phyloP scores from a whole-genome alignment of 2,888 invertebrate species.

The Epirrhoe alternata region DNA sequence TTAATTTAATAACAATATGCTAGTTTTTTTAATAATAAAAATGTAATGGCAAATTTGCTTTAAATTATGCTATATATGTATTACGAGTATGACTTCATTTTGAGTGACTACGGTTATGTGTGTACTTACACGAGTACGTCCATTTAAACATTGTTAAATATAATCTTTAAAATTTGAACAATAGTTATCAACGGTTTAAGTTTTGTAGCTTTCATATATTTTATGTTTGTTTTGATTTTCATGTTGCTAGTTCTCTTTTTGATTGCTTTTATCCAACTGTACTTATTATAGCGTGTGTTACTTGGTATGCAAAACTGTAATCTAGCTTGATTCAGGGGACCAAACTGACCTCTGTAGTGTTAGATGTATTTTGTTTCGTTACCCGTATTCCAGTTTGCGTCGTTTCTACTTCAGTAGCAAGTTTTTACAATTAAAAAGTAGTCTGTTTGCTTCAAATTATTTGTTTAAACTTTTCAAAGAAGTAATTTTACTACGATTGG shows the following conservation, averaged over 20 bases:
- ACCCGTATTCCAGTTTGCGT: not conserved
- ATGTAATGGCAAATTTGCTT: not conserved
- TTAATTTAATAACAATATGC: constrained; percentile 10
- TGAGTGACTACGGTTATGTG: constrained; percentile 52
- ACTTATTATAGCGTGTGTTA: constrained; percentile 26
- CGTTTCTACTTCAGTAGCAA: not conserved
- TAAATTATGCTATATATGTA: not conserved
- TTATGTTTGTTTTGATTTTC: constrained; percentile 52
- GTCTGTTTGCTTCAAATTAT: not conserved
- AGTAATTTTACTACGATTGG: not conserved
- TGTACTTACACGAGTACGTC: constrained; percentile 77
- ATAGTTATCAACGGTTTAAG: constrained; percentile 44
- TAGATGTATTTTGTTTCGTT: constrained; percentile 1
- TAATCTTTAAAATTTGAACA: constrained; percentile 27
- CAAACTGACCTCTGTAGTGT: constrained; percentile 57
- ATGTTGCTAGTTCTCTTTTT: constrained; percentile 51
- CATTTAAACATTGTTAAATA: constrained; percentile 51
- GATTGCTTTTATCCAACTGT: constrained; percentile 22
- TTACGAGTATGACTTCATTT: constrained; percentile 43
- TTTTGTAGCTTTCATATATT: constrained; percentile 52
- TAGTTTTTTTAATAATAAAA: not conserved
- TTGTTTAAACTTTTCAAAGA: not conserved
- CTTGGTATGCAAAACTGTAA: constrained; percentile 31
- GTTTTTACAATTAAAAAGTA: not conserved
- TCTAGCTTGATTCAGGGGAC: constrained; percentile 53